Evolutionary conservation across 2,797 vertebrate species (phyloP), one percentile per base, ranked within the genome.

Genomic region (Liparis tanakae): DNA sequence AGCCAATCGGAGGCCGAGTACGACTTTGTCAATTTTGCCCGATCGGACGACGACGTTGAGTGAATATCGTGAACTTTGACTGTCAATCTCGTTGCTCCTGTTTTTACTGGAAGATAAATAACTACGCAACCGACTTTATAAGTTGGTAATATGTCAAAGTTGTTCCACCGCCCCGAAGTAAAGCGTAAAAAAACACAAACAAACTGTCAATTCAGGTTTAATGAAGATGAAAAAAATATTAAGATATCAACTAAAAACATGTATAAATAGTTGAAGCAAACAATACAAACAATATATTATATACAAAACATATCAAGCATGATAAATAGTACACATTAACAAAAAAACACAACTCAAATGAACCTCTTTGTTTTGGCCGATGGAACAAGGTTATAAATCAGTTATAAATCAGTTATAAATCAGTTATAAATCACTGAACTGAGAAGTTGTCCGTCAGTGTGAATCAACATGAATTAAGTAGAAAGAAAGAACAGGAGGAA

Each of bases 401-500:
- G n/a, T n/a, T n/a, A n/a, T n/a, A n/a, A n/a, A n/a, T n/a, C n/a
- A n/a, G n/a, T n/a, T n/a, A n/a, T n/a, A n/a, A n/a, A n/a, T n/a
- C n/a, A n/a, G 25, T 30, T 30, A 30, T 30, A 30, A 30, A 30
- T 30, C 25, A 30, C 25, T 4, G 25, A 30, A 2, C 25, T 30
- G 25, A 30, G 25, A 30, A 30, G 25, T 30, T 30, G 25, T 30
- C 25, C 25, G 4, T 30, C 25, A 30, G 25, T 30, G 25, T 30
- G 25, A 30, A 30, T 10, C 56, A 5, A 14, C 18, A 69, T 39
- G 25, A 54, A 51, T 69, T 13, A 25, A 61, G 22, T 6, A 22
- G 62, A 69, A 36, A 39, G 18, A 41, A 56, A 44, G 34, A 60
- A 41, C 4, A 22, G n/a, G n/a, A 44, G 33, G 51, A 57, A 75